Conservation (phyloP, 2,888 invertebrate genomes). For the Eristalis arbustorum region DNA sequence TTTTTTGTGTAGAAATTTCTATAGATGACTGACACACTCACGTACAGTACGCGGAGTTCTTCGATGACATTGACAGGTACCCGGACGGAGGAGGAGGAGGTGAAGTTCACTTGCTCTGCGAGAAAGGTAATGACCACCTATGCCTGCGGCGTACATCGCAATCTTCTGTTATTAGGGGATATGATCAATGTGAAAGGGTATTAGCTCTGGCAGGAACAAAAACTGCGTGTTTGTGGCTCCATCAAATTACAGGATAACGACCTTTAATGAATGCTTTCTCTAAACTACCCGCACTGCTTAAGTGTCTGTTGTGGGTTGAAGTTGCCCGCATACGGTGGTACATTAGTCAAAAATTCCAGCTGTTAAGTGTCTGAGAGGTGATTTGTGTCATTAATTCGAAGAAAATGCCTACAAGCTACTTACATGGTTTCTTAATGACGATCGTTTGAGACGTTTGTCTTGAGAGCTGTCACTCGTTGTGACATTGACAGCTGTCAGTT, state of each 20-base stretch:
- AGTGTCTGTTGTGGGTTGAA: background rate
- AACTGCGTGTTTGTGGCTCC: background rate
- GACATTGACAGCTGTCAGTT: too few relatives aligned
- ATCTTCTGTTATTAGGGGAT: slow-evolving; percentile 16
- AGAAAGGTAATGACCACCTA: slow-evolving; percentile 30
- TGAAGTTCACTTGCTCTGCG: background rate
- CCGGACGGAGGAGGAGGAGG: background rate
- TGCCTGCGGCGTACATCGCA: slow-evolving; percentile 9
- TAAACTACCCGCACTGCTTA: background rate
- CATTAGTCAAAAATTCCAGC: background rate
- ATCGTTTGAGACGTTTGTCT: too few relatives aligned
- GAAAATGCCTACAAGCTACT: background rate
- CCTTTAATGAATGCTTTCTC: slow-evolving; percentile 10
- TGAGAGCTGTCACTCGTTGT: too few relatives aligned
- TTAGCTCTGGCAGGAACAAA: slow-evolving; percentile 1
- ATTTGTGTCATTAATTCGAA: background rate
- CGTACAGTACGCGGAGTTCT: background rate
- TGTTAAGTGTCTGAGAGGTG: background rate
- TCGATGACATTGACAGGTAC: slow-evolving; percentile 23
- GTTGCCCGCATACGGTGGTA: background rate
- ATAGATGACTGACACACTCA: slow-evolving; percentile 12
- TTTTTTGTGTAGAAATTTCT: slow-evolving; percentile 16
- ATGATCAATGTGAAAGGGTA: slow-evolving; percentile 22
- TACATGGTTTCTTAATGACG: too few relatives aligned
- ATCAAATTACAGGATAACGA: slow-evolving; percentile 26